Conservation (phyloP, 2,888 invertebrate genomes). For the Bursaphelenchus okinawaensis region DNA sequence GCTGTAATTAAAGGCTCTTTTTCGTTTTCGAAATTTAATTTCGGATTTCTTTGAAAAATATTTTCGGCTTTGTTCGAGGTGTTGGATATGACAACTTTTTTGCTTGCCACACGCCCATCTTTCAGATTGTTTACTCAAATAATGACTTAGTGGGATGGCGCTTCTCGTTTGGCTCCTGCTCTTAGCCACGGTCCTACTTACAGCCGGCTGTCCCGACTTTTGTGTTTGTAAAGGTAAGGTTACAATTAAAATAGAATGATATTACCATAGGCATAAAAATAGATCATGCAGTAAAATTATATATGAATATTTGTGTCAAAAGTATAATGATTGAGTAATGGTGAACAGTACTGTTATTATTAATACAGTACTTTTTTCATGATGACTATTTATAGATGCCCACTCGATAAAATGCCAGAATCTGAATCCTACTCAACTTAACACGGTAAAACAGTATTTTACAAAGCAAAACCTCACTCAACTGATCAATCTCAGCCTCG, state of each 20-base stretch:
- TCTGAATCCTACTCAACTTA: background rate
- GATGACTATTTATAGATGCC: background rate
- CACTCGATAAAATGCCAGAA: background rate
- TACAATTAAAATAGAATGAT: too few relatives aligned
- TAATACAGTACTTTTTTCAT: too few relatives aligned
- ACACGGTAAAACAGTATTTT: background rate
- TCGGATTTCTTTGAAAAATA: background rate
- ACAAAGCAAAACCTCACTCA: background rate
- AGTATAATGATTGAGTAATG: too few relatives aligned
- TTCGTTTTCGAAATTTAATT: background rate
- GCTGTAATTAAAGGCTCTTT: too few relatives aligned
- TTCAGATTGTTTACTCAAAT: too few relatives aligned
- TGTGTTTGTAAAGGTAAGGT: background rate
- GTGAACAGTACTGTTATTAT: too few relatives aligned
- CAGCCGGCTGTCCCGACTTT: background rate
- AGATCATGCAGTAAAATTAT: too few relatives aligned
- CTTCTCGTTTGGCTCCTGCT: background rate
- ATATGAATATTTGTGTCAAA: too few relatives aligned
- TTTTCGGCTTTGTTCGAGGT: background rate
- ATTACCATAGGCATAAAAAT: too few relatives aligned
- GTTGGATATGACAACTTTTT: background rate
- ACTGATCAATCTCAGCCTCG: conserved; percentile 4
- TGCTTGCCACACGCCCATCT: background rate
- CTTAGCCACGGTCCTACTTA: background rate
- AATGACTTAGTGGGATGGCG: too few relatives aligned